Base-by-base conservation (phyloP, 2,113 vertebrate genomes). In the Tragelaphus scriptus region DNA sequence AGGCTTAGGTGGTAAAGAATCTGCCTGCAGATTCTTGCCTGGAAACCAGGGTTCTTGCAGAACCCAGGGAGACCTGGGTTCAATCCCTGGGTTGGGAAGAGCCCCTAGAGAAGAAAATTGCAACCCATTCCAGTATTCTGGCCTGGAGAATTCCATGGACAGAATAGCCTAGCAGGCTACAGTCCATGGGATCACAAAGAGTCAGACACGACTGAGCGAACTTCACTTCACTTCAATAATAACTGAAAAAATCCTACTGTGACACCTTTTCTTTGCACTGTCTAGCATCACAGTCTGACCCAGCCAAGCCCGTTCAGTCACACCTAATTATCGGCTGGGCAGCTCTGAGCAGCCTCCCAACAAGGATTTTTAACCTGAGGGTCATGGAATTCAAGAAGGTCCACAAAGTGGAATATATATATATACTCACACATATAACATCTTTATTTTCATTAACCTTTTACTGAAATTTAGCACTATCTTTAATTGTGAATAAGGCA, bases 401-500 rank as follows among this genome's bases (percentile, higher is more conserved):
- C 55, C 32, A 0, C 56, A 26, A 95, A 71, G 26, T 84, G 19
- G n/a, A 7, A 44, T 44, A 12, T 23, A 36, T 36, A 36, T 36
- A 17, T 65, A n/a, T 16, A 28, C 28, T 23, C n/a, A 40, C 21
- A 77, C 40, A 44, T 25, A 84, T 25, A 51, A 84, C 30, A 36
- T n/a, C 80, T 53, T 97, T 51, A 75, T 91, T 88, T 92, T 55
- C 44, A 65, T 94, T 90, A 59, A 92, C 1, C 8, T 82, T 49
- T 36, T 47, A 75, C 53, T 65, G 32, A 97, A 97, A 58, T 55
- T 59, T 91, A 91, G 1, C 56, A 17, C 47, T 23, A 28, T n/a
- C 71, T 94, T 97, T 82, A 59, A 53, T 71, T 89, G 85, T 55
- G n/a, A 95, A 94, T 40, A 17, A 94, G 56, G 6, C 85, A 90